A percentile compares a stretch with the other conserved stretches of the same genome.
Evolutionary conservation across 2,888 invertebrate species (phyloP).

Genomic region (Athalia circularis): DNA sequence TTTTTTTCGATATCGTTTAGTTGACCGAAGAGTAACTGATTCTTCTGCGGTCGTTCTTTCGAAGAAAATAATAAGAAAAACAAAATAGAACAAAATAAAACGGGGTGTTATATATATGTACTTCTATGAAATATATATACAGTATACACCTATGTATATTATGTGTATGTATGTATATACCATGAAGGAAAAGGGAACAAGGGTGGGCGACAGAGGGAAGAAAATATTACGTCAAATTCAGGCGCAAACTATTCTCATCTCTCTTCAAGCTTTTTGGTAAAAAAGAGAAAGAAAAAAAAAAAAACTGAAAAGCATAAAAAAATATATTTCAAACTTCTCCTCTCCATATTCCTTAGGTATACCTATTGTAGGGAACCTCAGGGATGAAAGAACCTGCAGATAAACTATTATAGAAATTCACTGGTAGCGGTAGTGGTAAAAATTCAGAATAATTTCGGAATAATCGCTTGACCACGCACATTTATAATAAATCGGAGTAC

Average conservation of each 20-base stretch:
- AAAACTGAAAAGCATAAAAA: background rate
- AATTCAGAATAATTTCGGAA: no score
- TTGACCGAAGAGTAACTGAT: no score
- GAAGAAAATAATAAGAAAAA: no score
- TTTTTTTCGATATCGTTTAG: no score
- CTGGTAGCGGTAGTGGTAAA: no score
- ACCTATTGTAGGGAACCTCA: background rate
- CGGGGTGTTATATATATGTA: no score
- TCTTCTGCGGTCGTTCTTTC: no score
- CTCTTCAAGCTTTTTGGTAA: background rate
- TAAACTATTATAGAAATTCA: no score
- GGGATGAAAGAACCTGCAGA: background rate
- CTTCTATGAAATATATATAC: background rate
- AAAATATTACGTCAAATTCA: conserved; percentile 39
- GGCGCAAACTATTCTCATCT: conserved; percentile 29
- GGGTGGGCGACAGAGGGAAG: background rate
- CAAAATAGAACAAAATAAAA: no score
- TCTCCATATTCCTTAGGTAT: background rate
- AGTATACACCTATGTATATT: background rate
- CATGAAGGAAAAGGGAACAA: background rate
- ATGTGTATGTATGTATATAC: background rate
- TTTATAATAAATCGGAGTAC: no score
- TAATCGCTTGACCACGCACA: no score
- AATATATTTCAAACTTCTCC: background rate
- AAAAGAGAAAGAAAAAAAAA: background rate